Percentiles rank a stretch among this genome's conserved stretches.
phyloP scores from a whole-genome alignment of 64 coral and sea anemone genomes.

The Montipora cactus region DNA sequence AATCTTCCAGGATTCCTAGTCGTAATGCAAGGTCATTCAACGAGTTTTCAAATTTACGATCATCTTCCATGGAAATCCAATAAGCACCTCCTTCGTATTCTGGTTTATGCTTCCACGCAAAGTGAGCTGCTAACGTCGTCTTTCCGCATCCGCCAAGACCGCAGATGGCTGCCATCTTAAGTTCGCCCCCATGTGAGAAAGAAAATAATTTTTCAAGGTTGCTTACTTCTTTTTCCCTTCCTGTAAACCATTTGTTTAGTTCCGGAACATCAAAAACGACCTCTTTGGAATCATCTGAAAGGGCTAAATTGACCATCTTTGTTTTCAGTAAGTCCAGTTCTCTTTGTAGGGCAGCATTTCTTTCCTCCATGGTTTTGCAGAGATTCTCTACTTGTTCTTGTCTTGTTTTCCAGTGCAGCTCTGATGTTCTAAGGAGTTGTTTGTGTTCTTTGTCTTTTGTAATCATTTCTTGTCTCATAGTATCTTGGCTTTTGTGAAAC shows the following conservation, averaged over 20 bases:
- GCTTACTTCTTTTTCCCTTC: conserved; percentile 46
- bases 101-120: conserved; percentile 18
- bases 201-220: not conserved
- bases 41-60: conserved; percentile 47
- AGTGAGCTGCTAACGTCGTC: conserved; percentile 58
- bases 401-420: no score
- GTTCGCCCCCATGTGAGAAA: not conserved
- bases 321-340: not conserved
- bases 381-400: no score
- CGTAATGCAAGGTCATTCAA: conserved; percentile 44
- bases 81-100: conserved; percentile 49
- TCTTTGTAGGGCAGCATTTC: not conserved
- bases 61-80: conserved; percentile 67
- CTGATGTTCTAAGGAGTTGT: no score
- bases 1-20: conserved; percentile 12
- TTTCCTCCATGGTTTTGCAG: no score
- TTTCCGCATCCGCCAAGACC: conserved; percentile 71
- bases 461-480: no score
- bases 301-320: not conserved
- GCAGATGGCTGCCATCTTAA: conserved; percentile 45
- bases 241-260: conserved; percentile 56
- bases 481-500: not conserved
- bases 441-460: no score
- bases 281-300: not conserved
- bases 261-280: conserved; percentile 48